phyloP scores from a whole-genome alignment of 1,140 invertebrate species.

The Drosophila grimshawi region DNA sequence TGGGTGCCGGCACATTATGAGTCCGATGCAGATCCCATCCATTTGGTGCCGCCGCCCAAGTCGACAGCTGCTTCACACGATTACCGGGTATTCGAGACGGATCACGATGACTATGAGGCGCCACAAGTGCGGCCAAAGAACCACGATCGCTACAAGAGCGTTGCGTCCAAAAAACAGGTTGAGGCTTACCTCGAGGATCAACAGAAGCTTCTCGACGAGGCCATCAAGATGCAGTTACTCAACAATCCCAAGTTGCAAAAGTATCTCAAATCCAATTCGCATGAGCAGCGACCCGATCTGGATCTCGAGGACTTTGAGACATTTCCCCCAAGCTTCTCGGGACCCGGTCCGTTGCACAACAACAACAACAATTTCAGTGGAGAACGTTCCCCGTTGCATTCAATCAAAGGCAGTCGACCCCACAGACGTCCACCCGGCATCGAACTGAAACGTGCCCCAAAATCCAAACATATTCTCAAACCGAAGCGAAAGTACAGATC shows the following conservation, averaged over 20 bases:
- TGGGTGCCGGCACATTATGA: conserved; percentile 67
- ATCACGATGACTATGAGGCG: conserved; percentile 69
- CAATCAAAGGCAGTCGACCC: conserved; percentile 45
- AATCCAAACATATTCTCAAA: conserved; percentile 56
- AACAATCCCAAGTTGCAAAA: conserved; percentile 78
- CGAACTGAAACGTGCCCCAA: conserved; percentile 55
- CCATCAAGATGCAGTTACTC: conserved; percentile 71
- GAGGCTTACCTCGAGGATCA: conserved; percentile 77
- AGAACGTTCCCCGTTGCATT: conserved; percentile 29
- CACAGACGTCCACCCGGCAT: conserved; percentile 52
- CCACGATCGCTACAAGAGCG: conserved; percentile 72
- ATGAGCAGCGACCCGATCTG: conserved; percentile 62
- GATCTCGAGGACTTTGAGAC: conserved; percentile 71
- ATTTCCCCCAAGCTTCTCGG: conserved; percentile 62
- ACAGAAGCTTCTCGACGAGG: conserved; percentile 74
- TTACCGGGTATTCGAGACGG: conserved; percentile 73
- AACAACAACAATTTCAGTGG: conserved; percentile 43
- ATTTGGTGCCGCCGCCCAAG: conserved; percentile 70
- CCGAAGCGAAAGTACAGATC: conserved; percentile 72
- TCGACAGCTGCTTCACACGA: conserved; percentile 48
- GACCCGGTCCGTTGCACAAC: conserved; percentile 50
- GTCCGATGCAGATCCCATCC: conserved; percentile 68
- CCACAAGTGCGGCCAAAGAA: conserved; percentile 31
- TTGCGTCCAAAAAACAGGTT: conserved; percentile 81
- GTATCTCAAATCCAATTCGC: conserved; percentile 67